Evolutionary conservation across 2,113 vertebrate species (phyloP), one percentile per base, ranked within the genome.

Genomic region (Haplochromis burtoni): DNA sequence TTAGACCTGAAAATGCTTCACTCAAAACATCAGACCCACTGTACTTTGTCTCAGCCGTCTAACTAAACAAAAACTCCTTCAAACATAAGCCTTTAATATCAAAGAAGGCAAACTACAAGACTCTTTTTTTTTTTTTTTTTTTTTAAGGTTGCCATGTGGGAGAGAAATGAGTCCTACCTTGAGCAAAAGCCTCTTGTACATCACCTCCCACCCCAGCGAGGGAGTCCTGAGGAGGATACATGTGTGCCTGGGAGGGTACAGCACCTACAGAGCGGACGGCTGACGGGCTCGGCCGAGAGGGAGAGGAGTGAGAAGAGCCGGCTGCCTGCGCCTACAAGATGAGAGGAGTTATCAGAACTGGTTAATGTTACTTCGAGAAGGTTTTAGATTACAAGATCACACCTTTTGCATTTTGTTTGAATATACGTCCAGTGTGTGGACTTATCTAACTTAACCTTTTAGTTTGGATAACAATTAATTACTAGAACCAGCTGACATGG

Each of bases 141-240:
- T 10, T 42, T 13, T 7, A n/a, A 45, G 42, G 42, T 49, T 31
- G 42, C 10, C 6, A 49, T 31, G 45, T 19, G 10, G 29, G 45
- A 78, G 17, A n/a, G 24, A 78, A 12, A 19, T 31, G 17, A 42
- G 5, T 51, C 86, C 95, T 88, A 99, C 98, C 98, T 94, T 97
- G 98, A 4, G 97, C 94, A n/a, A 98, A 98, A 5, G 98, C 97
- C 88, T 99, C 98, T 53, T 97, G 98, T 21, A 97, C 92, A 1
- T 99, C 98, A 1, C 97, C 98, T 0, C 97, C 97, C 1, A 98
- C 96, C 0, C 97, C 97, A 0, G 97, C 91, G 0, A 98, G 95
- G 0, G 97, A 91, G 89, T 99, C 98, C 93, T 97, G 98, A 1
- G 97, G 96, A 6, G 80, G 93, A 19, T 98, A 85, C 85, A 84